A percentile compares a stretch with the other conserved stretches of the same genome.
phyloP scores from a whole-genome alignment of 2,113 vertebrate genomes.

The Phaetusa simplex region DNA sequence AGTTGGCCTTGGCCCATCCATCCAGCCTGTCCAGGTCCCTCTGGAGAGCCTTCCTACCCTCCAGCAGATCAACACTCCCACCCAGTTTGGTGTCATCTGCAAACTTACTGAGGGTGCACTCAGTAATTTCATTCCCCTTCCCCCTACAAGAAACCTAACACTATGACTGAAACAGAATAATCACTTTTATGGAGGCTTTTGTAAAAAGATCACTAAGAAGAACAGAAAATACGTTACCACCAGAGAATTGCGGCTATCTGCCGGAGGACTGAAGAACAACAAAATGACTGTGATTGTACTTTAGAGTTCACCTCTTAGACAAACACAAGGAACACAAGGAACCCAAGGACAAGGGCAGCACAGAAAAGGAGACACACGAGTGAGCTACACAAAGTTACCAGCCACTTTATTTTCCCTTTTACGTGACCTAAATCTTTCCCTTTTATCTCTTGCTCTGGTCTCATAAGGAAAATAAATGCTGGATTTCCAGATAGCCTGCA shows the following conservation, averaged over 20 bases:
- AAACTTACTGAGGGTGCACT: too few species aligned
- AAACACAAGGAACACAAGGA: background rate
- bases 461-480: slow-evolving; percentile 35
- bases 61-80: too few species aligned
- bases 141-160: background rate
- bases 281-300: slow-evolving; percentile 32
- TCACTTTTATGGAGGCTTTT: background rate
- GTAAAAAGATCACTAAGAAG: background rate
- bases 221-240: background rate
- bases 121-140: too few species aligned
- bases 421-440: slow-evolving; percentile 20
- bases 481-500: background rate
- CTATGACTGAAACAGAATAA: background rate
- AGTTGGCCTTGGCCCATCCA: too few species aligned
- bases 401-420: background rate
- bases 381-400: background rate
- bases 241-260: slow-evolving; percentile 20
- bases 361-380: background rate
- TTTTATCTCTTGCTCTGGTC: slow-evolving; percentile 18
- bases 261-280: background rate
- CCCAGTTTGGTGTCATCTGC: too few species aligned
- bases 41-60: too few species aligned
- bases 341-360: slow-evolving; percentile 18
- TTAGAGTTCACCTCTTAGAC: background rate
- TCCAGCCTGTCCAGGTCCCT: too few species aligned